Evolutionary conservation across 2,797 vertebrate genomes (phyloP), one percentile per base, ranked within the genome.

Genomic region (Sebastes nivosus): DNA sequence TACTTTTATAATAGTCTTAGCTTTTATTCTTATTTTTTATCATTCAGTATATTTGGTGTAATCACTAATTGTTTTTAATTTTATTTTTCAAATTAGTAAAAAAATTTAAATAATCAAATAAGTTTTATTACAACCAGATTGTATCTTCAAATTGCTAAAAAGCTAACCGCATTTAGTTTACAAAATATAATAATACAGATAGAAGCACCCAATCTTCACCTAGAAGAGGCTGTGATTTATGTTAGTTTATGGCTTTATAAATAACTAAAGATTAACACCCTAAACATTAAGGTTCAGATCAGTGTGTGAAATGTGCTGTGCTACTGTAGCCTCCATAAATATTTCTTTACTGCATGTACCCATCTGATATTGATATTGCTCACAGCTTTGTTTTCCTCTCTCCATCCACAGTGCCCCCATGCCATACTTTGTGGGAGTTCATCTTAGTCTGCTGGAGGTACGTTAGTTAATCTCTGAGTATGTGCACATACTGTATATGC

Each of bases 401-500:
- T 91, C 80, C 85, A 68, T 90, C 92, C 91, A 88, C 94, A 99
- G 98, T 92, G 98, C 98, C 61, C 98, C 98, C 0, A 99, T 99
- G 98, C 98, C 98, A 75, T 99, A 99, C 94, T 94, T 99, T 85
- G 96, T 99, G 91, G 98, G 98, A 55, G 96, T 99, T 93, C 98
- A 99, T 93, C 96, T 97, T 75, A 99, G 98, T 93, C 96, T 99
- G 85, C 94, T 99, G 78, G 98, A 99, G 97, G 98, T 99, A 95
- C 88, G 97, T 94, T 82, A 18, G n/a, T 83, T 25, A 69, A 42
- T 75, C 61, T 54, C 8, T 72, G 18, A 0, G 1, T 36, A 13
- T 70, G 24, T 46, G 7, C 57, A 32, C 25, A 1, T 29, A 34
- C 14, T 71, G 46, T 30, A 25, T 54, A 36, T 63, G 52, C 60